Evolutionary conservation across 2,113 vertebrate species (phyloP), one percentile per base, ranked within the genome.

Genomic region (Elaphurus davidianus): DNA sequence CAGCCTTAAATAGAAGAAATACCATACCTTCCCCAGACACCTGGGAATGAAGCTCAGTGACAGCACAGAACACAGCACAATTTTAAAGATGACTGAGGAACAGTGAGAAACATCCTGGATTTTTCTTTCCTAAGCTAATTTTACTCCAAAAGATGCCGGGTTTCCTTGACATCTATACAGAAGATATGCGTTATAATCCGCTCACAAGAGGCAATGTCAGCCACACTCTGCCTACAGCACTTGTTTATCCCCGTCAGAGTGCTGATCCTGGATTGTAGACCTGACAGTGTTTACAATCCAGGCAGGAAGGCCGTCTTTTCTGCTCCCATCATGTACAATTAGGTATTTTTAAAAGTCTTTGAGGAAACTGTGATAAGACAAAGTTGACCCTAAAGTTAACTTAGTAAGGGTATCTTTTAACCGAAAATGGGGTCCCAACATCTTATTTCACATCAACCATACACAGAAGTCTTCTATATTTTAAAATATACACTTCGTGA

Each of bases 101-200:
- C 71, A 90, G 40, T 95, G 47, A 84, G 36, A 92, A 93, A 78
- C 13, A 85, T 5, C 52, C 86, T 25, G 28, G 36, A 59, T 87
- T 95, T 90, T 89, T 78, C 84, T 76, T 71, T 89, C n/a, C 76
- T 36, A 94, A 90, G 15, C 30, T 90, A 86, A 94, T 91, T 86
- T 71, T 90, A 67, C 59, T 62, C 93, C 23, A 88, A 93, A 95
- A 94, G 54, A 93, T 33, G 79, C 3, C 8, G 10, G 74, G 47
- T 87, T 76, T 88, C 86, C 54, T 62, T 87, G 86, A 90, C 30
- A 62, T 57, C 62, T 57, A 11, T 17, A 85, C 0, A 91, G 83
- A 88, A 97, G 76, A 71, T 78, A 28, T 7, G n/a, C 0, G 3
- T 86, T 90, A 62, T n/a, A 71, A 91, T 79, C 14, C 11, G 25